Evolutionary conservation across 2,888 invertebrate species (phyloP), one percentile per base, ranked within the genome.

Genomic region (Drosophila lacicola): DNA sequence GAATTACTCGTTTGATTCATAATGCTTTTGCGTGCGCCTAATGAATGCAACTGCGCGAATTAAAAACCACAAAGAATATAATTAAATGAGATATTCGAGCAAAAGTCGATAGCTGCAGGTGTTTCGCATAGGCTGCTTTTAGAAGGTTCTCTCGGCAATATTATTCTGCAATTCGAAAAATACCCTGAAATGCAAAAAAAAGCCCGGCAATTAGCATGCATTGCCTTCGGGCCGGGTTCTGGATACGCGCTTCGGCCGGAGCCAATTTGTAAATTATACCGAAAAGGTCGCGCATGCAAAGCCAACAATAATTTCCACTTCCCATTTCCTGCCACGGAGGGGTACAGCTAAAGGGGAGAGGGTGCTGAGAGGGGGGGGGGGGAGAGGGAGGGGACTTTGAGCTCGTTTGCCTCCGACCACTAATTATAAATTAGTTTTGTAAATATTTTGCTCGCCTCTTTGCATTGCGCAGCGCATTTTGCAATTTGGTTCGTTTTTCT

Each of bases 361-460:
- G 3, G 14, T n/a, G n/a, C n/a, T n/a, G n/a, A n/a, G 9, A 9
- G n/a, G 21, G 33, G 17, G 3, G 5, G 1, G 10, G 42, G 8
- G 13, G 25, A 11, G 41, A 17, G 61, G 34, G 54, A 25, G 6
- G 1, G 55, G 37, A 10, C 34, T 46, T 17, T 17, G 17, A 57
- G 64, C 51, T 65, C 19, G 64, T 56, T 54, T 72, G 70, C 67
- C 68, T 69, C 57, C 60, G 70, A 45, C 61, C 70, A 74, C 76
- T 88, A 88, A 85, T 88, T 88, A 85, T 77, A 71, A 85, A 85
- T 85, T 83, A 68, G 81, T 80, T 88, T 83, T 77, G 81, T 74
- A 88, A 85, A 85, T 85, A 85, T 70, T 79, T 87, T 71, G 74
- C 71, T 76, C 70, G 78, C 68, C 70, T 72, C 56, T 77, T 66